Conservation (phyloP, 1,140 invertebrate species). For the Drosophila lini region DNA sequence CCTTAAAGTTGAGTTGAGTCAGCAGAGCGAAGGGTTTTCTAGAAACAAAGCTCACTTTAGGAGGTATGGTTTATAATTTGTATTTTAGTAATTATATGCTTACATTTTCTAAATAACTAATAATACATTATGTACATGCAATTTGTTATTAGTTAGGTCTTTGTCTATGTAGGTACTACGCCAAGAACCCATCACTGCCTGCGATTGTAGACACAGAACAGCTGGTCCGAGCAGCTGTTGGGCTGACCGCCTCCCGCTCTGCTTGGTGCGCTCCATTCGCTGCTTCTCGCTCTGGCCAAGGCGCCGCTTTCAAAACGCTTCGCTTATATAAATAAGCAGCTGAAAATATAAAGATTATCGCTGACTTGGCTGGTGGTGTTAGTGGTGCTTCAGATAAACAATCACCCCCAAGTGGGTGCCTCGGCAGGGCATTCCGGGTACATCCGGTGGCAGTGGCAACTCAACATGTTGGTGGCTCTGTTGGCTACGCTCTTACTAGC, state of each 20-base stretch:
- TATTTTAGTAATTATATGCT: too few relatives aligned
- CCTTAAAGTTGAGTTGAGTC: neutral
- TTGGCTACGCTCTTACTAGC: conserved; percentile 13
- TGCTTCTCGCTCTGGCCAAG: conserved; percentile 3
- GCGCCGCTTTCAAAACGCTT: conserved; percentile 24
- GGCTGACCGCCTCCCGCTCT: conserved; percentile 10
- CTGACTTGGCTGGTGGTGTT: neutral
- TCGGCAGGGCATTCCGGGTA: neutral
- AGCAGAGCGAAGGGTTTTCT: neutral
- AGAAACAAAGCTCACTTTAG: conserved; percentile 5
- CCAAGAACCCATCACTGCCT: neutral
- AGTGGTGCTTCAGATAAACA: conserved; percentile 8
- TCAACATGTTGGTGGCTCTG: conserved; percentile 28
- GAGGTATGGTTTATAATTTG: too few relatives aligned
- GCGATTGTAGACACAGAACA: neutral
- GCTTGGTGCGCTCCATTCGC: neutral
- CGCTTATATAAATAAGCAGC: conserved; percentile 20
- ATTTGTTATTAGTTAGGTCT: too few relatives aligned
- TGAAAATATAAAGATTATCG: conserved; percentile 15
- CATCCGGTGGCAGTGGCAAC: neutral
- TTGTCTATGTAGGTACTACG: neutral
- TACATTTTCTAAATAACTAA: too few relatives aligned
- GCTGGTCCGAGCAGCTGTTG: conserved; percentile 16
- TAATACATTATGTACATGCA: too few relatives aligned
- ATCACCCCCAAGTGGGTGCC: neutral